Conservation (phyloP, 23 tunicate genomes). For the Ciona savignyi region DNA sequence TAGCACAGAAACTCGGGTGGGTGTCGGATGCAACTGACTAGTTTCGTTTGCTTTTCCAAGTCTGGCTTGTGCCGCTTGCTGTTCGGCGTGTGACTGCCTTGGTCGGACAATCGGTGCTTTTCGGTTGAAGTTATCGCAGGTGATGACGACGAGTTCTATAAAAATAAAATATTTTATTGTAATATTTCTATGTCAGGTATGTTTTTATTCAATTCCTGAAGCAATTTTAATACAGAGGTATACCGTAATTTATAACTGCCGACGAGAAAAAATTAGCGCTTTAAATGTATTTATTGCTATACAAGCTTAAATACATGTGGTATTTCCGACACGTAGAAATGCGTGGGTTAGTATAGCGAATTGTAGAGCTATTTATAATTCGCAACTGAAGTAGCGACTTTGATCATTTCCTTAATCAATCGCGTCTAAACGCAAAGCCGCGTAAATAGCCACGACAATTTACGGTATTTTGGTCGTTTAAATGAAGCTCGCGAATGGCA, state of each 20-base stretch:
- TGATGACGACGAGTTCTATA: slow-evolving; percentile 51
- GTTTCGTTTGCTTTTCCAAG: slow-evolving; percentile 34
- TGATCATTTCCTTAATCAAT: background rate
- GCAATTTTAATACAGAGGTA: too few relatives aligned
- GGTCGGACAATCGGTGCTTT: slow-evolving; percentile 45
- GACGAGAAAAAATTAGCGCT: too few relatives aligned
- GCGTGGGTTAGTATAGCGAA: too few relatives aligned
- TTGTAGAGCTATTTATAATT: background rate
- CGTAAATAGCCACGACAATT: background rate
- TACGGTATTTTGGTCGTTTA: background rate
- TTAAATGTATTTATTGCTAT: too few relatives aligned
- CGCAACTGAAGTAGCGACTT: background rate
- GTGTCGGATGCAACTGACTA: too few relatives aligned
- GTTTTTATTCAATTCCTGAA: too few relatives aligned
- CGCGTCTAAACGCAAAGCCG: background rate
- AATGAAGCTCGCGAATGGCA: background rate
- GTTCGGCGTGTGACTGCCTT: slow-evolving; percentile 13
- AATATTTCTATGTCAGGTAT: too few relatives aligned
- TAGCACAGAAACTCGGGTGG: background rate
- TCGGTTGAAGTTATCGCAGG: slow-evolving; percentile 32
- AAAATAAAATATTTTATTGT: too few relatives aligned
- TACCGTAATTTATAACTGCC: too few relatives aligned
- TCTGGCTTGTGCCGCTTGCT: slow-evolving; percentile 53
- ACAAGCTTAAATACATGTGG: too few relatives aligned
- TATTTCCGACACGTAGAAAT: too few relatives aligned